Evolutionary conservation across 2,888 invertebrate species (phyloP).

Genomic region (Chrysotoxum bicinctum): DNA sequence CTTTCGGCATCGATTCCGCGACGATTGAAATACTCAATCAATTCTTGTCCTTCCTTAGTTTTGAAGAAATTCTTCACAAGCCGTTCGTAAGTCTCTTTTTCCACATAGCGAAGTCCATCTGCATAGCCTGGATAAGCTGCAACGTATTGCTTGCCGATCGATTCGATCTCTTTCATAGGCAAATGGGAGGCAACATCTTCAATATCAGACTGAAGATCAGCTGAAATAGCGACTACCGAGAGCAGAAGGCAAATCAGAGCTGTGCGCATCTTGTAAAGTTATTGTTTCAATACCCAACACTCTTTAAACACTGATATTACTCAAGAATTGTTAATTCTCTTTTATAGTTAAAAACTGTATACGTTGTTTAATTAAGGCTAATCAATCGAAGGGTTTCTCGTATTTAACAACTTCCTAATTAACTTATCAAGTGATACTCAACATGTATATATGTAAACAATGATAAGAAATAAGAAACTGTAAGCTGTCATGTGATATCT

Average conservation of each 20-base stretch:
- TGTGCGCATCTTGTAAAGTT: neutral
- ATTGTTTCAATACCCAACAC: neutral
- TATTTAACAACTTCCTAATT: no score
- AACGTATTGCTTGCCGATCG: conserved; percentile 18
- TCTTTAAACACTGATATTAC: neutral
- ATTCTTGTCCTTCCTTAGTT: neutral
- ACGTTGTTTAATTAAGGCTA: no score
- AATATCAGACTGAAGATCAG: conserved; percentile 10
- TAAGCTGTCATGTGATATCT: no score
- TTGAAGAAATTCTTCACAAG: neutral
- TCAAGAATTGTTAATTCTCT: neutral
- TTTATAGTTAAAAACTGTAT: no score
- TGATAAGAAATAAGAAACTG: no score
- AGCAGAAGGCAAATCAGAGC: conserved; percentile 4
- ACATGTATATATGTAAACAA: no score
- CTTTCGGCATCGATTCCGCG: neutral
- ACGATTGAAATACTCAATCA: neutral
- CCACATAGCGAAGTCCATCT: neutral
- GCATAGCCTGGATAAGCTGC: neutral
- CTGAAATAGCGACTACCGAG: conserved; percentile 8
- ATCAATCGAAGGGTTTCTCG: no score
- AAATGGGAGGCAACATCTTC: conserved; percentile 7
- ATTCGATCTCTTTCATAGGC: conserved; percentile 23
- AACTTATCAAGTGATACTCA: no score
- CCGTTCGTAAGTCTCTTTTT: neutral